Conservation (phyloP, 2,888 invertebrate species). For the Polymixis flavicincta region DNA sequence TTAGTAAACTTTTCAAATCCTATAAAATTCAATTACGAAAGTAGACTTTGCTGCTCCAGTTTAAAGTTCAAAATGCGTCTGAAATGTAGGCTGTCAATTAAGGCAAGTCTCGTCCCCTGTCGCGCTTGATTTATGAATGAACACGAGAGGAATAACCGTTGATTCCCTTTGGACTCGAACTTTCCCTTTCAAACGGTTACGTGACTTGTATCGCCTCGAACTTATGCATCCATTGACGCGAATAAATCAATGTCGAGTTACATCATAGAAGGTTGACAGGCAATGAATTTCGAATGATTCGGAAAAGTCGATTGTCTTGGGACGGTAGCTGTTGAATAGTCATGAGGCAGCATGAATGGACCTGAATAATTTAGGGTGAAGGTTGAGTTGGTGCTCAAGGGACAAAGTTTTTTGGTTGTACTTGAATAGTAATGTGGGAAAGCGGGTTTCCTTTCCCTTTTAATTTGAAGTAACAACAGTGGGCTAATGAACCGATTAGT, state of each 20-base stretch:
- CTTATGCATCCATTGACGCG: conserved; percentile 63
- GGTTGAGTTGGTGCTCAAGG: conserved; percentile 56
- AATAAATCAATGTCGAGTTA: conserved; percentile 65
- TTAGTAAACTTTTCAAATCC: conserved; percentile 51
- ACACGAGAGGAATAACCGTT: conserved; percentile 70
- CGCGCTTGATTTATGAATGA: conserved; percentile 76
- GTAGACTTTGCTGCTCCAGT: conserved; percentile 48
- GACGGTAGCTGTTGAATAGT: conserved; percentile 71
- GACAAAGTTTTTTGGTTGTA: conserved; percentile 57
- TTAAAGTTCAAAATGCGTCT: conserved; percentile 58
- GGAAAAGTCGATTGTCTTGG: conserved; percentile 65
- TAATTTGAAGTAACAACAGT: conserved; percentile 37
- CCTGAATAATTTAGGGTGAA: conserved; percentile 65
- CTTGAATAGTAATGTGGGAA: conserved; percentile 51
- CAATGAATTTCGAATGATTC: conserved; percentile 66
- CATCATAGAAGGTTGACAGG: conserved; percentile 59
- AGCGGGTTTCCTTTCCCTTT: conserved; percentile 51
- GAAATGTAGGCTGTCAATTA: conserved; percentile 56
- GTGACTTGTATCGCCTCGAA: conserved; percentile 69
- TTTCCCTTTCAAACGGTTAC: conserved; percentile 76
- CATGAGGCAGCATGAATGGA: conserved; percentile 72
- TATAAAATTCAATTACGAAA: conserved; percentile 29
- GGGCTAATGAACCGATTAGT: conserved; percentile 27
- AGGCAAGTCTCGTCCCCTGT: conserved; percentile 63
- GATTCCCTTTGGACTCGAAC: conserved; percentile 72